Evolutionary conservation across 2,888 invertebrate species (phyloP), one percentile per base, ranked within the genome.

Genomic region (Euzetes globulus): DNA sequence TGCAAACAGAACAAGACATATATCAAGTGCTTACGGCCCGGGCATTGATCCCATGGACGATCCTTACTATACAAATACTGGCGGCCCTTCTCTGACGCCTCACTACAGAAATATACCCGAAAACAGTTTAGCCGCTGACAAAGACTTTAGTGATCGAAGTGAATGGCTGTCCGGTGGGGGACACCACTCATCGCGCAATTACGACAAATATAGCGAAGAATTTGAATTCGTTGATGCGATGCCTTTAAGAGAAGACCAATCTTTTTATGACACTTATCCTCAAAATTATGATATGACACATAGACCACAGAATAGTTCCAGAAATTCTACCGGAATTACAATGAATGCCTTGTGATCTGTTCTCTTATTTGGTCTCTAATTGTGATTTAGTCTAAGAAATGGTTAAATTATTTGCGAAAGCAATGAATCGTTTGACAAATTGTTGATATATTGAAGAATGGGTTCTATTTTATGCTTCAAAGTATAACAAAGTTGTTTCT

Each of bases 11-110:
- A 27, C 50, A 17, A 7, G 63, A 74, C 60, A 60, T 58, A 37
- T 71, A 19, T 19, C 52, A 50, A 74, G 65, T 68, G 55, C 72
- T 45, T 76, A 76, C 33, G 76, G 72, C 15, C 76, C 76, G 22
- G 76, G 72, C 7, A 65, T 73, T 29, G 75, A 74, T n/a, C 76
- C 76, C 2, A 76, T 76, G 74, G 76, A 76, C 63, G 76, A 68
- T 47, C 71, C 65, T 9, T 76, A 76, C 25, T 68, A 50, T 33
- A 63, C 33, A 3, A 58, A 33, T 25, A 29, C 63, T 1, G 45
- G 68, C n/a, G 68, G 45, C 3, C 45, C 41, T 45, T 45, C 68
- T 41, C 37, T 68, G 37, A 22, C 68, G 22, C n/a, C 68, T 37
- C 68, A 68, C n/a, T 68, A 68, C 19, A 68, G 68, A 68, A 41